Percentiles rank a stretch among this genome's conserved stretches.
Conservation (phyloP, 2,113 vertebrate species). For the Cricetomys ansorgei region DNA sequence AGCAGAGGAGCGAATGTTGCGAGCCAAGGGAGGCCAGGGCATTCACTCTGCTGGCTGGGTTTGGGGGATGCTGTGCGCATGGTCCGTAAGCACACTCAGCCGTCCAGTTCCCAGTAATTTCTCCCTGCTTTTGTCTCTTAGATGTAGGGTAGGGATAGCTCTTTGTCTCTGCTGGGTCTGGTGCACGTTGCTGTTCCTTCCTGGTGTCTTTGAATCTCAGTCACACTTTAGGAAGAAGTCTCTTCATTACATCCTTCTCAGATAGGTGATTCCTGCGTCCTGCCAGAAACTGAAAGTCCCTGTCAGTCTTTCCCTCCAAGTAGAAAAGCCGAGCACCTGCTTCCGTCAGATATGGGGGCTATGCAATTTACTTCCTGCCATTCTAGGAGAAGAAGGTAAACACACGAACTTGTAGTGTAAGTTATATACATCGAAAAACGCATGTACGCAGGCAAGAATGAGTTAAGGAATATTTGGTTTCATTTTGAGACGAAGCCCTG, state of each 20-base stretch:
- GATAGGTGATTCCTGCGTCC: neutral
- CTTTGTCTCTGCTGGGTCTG: neutral
- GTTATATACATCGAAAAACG: neutral
- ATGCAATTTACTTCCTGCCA: neutral
- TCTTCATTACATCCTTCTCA: neutral
- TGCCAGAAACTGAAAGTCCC: neutral
- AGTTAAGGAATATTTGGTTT: neutral
- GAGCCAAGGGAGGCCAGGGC: neutral
- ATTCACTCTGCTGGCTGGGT: neutral
- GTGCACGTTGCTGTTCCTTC: neutral
- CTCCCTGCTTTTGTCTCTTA: neutral
- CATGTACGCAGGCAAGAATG: neutral
- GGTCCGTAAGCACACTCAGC: neutral
- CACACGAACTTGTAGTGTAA: neutral
- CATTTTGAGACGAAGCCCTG: neutral
- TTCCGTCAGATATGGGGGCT: neutral
- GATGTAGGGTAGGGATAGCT: neutral
- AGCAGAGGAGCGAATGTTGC: neutral
- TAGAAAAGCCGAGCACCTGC: neutral
- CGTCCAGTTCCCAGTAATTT: neutral
- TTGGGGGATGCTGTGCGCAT: neutral
- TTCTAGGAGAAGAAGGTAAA: conserved; percentile 31
- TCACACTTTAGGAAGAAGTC: neutral
- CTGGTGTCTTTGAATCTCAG: conserved; percentile 1
- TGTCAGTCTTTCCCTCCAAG: neutral